Evolutionary conservation across 2,888 invertebrate species (phyloP).

Genomic region (Oligia strigilis): DNA sequence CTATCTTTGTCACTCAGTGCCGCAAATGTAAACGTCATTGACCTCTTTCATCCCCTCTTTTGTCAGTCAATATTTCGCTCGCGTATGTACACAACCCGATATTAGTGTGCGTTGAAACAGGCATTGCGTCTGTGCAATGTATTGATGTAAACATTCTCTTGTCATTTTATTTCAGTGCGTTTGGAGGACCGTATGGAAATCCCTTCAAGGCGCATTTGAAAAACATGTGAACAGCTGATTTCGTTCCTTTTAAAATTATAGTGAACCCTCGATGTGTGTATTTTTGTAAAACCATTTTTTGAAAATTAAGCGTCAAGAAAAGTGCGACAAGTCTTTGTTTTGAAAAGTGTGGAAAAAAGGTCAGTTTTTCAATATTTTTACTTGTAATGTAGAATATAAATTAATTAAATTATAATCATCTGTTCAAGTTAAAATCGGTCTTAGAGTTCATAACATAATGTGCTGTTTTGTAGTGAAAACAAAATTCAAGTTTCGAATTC

Average conservation of each 20-base stretch:
- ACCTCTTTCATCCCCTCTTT: constrained; percentile 80
- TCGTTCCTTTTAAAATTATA: constrained; percentile 60
- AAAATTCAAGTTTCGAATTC: constrained; percentile 15
- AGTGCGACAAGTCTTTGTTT: constrained; percentile 69
- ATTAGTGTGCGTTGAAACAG: constrained; percentile 79
- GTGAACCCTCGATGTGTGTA: constrained; percentile 68
- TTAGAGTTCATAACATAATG: background rate
- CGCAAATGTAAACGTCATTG: constrained; percentile 83
- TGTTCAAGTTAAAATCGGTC: background rate
- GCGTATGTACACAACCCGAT: constrained; percentile 59
- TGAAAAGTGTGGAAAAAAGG: constrained; percentile 60
- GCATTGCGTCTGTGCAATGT: constrained; percentile 81
- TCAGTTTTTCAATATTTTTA: constrained; percentile 55
- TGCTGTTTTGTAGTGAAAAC: constrained; percentile 35
- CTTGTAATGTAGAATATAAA: constrained; percentile 15
- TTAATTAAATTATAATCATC: background rate
- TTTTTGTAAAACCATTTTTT: constrained; percentile 50
- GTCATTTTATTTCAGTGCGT: constrained; percentile 87
- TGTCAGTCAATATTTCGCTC: constrained; percentile 78
- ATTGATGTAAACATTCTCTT: constrained; percentile 88
- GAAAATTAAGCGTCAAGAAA: constrained; percentile 55
- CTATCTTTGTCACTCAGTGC: constrained; percentile 70
- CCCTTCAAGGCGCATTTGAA: constrained; percentile 75
- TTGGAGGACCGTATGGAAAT: constrained; percentile 81
- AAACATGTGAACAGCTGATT: constrained; percentile 86